A percentile compares a stretch with the other conserved stretches of the same genome.
phyloP scores from a whole-genome alignment of 1,140 invertebrate genomes.

The Chelonus insularis region DNA sequence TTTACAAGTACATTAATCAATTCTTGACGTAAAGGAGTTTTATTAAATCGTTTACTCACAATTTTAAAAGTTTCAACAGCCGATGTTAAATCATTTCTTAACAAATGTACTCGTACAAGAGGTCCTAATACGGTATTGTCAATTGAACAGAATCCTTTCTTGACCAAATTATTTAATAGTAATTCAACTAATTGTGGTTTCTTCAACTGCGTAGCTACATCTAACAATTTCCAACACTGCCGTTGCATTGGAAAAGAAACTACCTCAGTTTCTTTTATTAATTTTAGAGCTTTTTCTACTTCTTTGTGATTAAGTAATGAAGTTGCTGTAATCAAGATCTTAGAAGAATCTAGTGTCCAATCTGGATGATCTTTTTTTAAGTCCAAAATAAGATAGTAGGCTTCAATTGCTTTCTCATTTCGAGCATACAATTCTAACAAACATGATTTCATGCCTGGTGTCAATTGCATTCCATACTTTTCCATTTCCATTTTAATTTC shows the following conservation, averaged over 20 bases:
- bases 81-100: slow-evolving; percentile 53
- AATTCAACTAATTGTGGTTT: slow-evolving; percentile 41
- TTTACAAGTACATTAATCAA: slow-evolving; percentile 55
- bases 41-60: slow-evolving; percentile 53
- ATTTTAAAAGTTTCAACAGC: slow-evolving; percentile 57
- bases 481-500: slow-evolving; percentile 57
- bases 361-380: slow-evolving; percentile 51
- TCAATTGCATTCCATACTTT: slow-evolving; percentile 53
- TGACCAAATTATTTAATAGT: slow-evolving; percentile 56
- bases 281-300: slow-evolving; percentile 53
- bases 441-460: slow-evolving; percentile 61
- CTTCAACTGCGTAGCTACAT: slow-evolving; percentile 49
- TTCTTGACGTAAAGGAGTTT: slow-evolving; percentile 63
- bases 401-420: slow-evolving; percentile 55
- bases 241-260: slow-evolving; percentile 41
- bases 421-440: slow-evolving; percentile 62
- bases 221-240: slow-evolving; percentile 61
- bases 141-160: slow-evolving; percentile 57
- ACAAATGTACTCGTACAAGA: slow-evolving; percentile 57
- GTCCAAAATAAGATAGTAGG: slow-evolving; percentile 53
- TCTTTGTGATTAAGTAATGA: slow-evolving; percentile 58
- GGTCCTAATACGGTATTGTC: slow-evolving; percentile 59
- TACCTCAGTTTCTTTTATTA: slow-evolving; percentile 53
- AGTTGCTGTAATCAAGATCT: slow-evolving; percentile 62
- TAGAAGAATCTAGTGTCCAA: slow-evolving; percentile 62